Base-by-base conservation (phyloP, 2,888 invertebrate species). In the Agrotis clavis region DNA sequence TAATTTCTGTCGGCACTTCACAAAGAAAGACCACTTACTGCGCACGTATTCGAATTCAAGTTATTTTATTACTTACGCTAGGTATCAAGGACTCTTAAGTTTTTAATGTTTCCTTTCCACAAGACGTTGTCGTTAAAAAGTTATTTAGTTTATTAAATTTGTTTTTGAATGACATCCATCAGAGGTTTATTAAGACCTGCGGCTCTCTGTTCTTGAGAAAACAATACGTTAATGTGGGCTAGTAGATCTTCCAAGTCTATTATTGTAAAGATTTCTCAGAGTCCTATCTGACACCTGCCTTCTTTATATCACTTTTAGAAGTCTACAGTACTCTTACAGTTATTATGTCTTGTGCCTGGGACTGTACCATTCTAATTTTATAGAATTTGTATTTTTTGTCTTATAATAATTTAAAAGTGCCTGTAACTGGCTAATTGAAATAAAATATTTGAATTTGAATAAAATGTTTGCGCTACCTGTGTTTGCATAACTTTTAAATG, bases 31-130 rank as follows among this genome's bases (percentile, higher is more conserved):
- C 45, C 63, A 69, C n/a, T 77, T 64, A 69, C 63, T 50, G 47
- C 9, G 18, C 25, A 16, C 47, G 45, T 62, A 65, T 51, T 61
- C 35, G 45, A 51, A 51, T 61, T 60, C 54, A 70, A 54, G 13
- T 65, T 61, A 77, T 76, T 70, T 77, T 76, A 70, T 70, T 45
- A 35, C 54, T 57, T 14, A 35, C 13, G 7, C n/a, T n/a, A 57
- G 16, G 48, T 60, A 70, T 56, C 54, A 65, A 25, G 21, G 25
- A 19, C 47, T 47, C 47, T 60, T 61, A 25, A 70, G 5, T 47
- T 70, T 41, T 76, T 77, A 56, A 77, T 70, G 70, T 70, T 75
- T 68, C 68, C 57, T 53, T 68, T 74, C 41, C 18, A 61, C n/a
- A 47, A 51, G 57, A 16, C 25, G 18, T 14, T 53, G 19, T 41